Evolutionary conservation across 1,140 invertebrate genomes (phyloP), one percentile per base, ranked within the genome.

Genomic region (Fopius arisanus): DNA sequence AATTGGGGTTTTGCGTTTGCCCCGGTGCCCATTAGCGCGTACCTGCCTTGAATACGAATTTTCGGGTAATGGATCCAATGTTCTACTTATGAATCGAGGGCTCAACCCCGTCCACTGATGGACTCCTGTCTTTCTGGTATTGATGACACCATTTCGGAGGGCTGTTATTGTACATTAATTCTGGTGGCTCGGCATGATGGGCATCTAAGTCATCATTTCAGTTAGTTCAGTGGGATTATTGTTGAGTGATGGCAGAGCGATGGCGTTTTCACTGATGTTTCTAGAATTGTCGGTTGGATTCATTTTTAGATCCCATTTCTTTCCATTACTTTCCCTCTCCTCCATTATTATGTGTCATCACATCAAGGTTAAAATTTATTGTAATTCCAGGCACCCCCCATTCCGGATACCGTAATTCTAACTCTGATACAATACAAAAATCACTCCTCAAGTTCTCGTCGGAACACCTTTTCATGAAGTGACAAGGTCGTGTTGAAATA

Each of bases 1-100:
- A 76, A 80, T 80, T 76, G 78, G 78, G 75, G 72, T 78, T 79
- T 78, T 73, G 73, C 77, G 76, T 75, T 78, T 74, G 78, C 75
- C 65, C 73, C 79, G 48, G 76, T 78, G 72, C 68, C 74, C 75
- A 75, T 75, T 72, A 75, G 33, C 63, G 69, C 10, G 72, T 70
- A 63, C 41, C 43, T 41, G 37, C 43, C 19, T 43, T 48, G 71
- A 67, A 73, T 73, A 62, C 37, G 26, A 40, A 33, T 59, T 26
- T 21, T 73, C 43, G 66, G 70, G 23, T 51, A 40, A 68, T 33
- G 48, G n/a, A 33, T 28, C 31, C 43, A 72, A 43, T 43, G 19
- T 67, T 66, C 21, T 72, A 29, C 40, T 40, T 66, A 72, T 67
- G 65, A 66, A 72, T 72, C 41, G 37, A 67, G 37, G 41, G 19